Conservation (phyloP, 1,140 invertebrate species). For the Achatina immaculata region DNA sequence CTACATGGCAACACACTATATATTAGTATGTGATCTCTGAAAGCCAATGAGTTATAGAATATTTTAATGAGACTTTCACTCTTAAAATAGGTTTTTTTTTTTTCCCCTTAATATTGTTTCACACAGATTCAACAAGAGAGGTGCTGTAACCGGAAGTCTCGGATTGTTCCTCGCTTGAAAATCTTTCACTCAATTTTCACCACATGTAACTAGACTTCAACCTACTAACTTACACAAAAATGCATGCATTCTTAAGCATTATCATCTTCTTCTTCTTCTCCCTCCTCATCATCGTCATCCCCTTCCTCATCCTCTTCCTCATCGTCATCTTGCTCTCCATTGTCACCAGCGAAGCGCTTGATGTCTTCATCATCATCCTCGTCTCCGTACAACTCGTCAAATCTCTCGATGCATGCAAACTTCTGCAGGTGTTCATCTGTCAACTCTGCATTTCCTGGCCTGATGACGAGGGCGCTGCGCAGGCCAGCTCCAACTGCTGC, state of each 20-base stretch:
- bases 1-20: too few species aligned
- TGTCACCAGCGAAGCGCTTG: constrained; percentile 53
- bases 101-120: too few species aligned
- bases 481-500: constrained; percentile 84
- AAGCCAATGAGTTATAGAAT: too few species aligned
- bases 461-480: constrained; percentile 77
- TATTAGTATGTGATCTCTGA: too few species aligned
- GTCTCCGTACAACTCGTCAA: constrained; percentile 70
- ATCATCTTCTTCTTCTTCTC: constrained; percentile 43
- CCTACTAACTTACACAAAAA: background rate
- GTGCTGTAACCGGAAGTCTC: too few species aligned
- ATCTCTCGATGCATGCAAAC: constrained; percentile 76
- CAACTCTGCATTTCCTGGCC: constrained; percentile 83
- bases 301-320: constrained; percentile 54
- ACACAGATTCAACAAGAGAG: too few species aligned
- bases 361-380: constrained; percentile 60
- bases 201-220: background rate
- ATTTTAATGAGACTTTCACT: too few species aligned
- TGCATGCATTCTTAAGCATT: constrained; percentile 30
- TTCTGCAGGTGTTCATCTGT: constrained; percentile 75
- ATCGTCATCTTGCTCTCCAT: constrained; percentile 50
- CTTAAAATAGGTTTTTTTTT: too few species aligned
- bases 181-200: too few species aligned
- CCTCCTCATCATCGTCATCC: constrained; percentile 47
- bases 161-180: too few species aligned